Evolutionary conservation across 2,888 invertebrate genomes (phyloP).

Genomic region (Ceratothoa steindachneri): DNA sequence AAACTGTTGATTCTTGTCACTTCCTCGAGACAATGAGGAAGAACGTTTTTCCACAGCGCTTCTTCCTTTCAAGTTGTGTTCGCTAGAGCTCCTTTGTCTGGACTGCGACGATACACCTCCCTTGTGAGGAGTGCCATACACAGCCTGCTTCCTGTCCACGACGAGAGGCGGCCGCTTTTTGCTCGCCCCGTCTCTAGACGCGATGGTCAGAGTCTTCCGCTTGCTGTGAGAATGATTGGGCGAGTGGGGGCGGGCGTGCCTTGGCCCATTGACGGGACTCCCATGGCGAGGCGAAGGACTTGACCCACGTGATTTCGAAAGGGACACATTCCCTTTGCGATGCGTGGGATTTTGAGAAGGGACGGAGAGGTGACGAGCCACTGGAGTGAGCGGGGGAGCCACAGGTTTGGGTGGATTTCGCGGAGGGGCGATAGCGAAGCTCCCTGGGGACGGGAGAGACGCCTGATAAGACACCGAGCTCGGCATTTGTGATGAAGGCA

Average conservation of each 20-base stretch:
- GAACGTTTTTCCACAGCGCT: slow-evolving; percentile 9
- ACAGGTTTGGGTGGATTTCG: background rate
- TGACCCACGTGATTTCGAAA: slow-evolving; percentile 12
- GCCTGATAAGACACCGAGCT: slow-evolving; percentile 42
- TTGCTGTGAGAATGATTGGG: slow-evolving; percentile 5
- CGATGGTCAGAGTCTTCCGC: background rate
- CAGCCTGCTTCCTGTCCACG: slow-evolving; percentile 41
- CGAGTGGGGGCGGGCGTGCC: background rate
- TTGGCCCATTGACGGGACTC: slow-evolving; percentile 15
- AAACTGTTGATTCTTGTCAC: background rate
- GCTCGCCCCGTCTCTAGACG: slow-evolving; percentile 5
- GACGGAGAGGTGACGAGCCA: slow-evolving; percentile 61
- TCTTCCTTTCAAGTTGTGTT: slow-evolving; percentile 19
- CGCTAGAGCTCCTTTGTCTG: slow-evolving; percentile 21
- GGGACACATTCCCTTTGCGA: slow-evolving; percentile 4
- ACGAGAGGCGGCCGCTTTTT: slow-evolving; percentile 33
- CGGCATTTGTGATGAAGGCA: slow-evolving; percentile 14
- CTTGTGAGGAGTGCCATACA: slow-evolving; percentile 27
- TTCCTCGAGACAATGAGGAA: background rate
- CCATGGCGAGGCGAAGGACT: slow-evolving; percentile 13
- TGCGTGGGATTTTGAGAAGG: background rate
- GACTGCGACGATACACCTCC: slow-evolving; percentile 29
- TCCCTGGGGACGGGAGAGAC: background rate
- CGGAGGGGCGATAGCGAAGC: slow-evolving; percentile 48
- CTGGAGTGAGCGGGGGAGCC: slow-evolving; percentile 53